Conservation (phyloP, 1,140 invertebrate genomes). For the Tetranychus cinnabarinus region DNA sequence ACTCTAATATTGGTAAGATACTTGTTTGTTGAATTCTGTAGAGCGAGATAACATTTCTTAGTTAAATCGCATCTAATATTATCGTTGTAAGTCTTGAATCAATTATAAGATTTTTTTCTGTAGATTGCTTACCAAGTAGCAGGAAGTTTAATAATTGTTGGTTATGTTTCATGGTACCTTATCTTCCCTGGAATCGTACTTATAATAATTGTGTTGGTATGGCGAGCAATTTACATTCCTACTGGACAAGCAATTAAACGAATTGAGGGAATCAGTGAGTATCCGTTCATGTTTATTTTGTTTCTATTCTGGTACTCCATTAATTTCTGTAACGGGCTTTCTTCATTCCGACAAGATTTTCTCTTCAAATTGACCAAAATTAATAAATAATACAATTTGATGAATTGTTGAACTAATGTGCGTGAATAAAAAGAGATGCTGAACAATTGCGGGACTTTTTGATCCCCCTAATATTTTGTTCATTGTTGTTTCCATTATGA, state of each 20-base stretch:
- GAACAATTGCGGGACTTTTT: too few relatives aligned
- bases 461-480: too few relatives aligned
- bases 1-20: conserved; percentile 45
- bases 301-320: too few relatives aligned
- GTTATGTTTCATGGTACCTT: neutral
- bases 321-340: too few relatives aligned
- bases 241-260: neutral
- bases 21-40: neutral
- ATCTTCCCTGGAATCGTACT: neutral
- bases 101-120: neutral
- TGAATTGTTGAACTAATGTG: too few relatives aligned
- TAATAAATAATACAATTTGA: too few relatives aligned
- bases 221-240: neutral
- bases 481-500: too few relatives aligned
- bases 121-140: neutral
- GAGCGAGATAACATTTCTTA: too few relatives aligned
- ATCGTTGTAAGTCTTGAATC: conserved; percentile 10
- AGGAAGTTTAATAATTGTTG: neutral
- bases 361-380: too few relatives aligned
- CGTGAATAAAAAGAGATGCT: too few relatives aligned
- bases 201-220: neutral
- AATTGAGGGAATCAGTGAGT: neutral
- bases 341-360: too few relatives aligned
- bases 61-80: neutral
- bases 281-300: too few relatives aligned